Base-by-base conservation (phyloP, 2,113 vertebrate species). In the Prolemur simus region DNA sequence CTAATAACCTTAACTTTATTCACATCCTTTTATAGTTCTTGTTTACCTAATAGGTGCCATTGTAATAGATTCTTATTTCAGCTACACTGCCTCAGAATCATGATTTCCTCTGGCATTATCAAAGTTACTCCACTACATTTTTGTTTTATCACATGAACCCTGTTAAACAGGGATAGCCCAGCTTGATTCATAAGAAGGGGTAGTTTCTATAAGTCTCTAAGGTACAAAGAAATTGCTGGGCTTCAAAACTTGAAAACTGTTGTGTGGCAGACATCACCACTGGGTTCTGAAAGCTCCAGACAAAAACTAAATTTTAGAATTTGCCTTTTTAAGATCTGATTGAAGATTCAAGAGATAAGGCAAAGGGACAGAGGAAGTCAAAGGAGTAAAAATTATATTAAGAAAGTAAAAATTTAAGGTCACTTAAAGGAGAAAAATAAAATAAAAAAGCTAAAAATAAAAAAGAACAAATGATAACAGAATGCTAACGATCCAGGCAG, bases 171-270 rank as follows among this genome's bases (percentile, higher is more conserved):
- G 20, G 20, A 68, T 9, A 78, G 8, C 11, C 5, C 18, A 92
- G 4, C 29, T 80, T 94, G 29, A 89, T 52, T 91, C 64, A 4
- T 52, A 77, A 95, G 45, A 91, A 49, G 2, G 9, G 20, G 56
- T 58, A 4, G 6, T 81, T 96, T 92, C 63, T 83, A 11, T 20
- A 87, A 81, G 8, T 73, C 81, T 77, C 12, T 64, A 47, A 49
- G 90, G 8, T 77, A 0, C 47, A 77, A 83, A 80, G 7, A 86
- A 58, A 71, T n/a, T 4, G 1, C 39, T 37, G 2, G 1, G 14
- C 27, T 96, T 96, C 83, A 73, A 93, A 66, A 60, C 54, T 89
- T 54, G 25, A 84, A 89, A 87, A 64, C 11, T 3, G 39, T 68
- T 71, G 2, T 73, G 9, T 56, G 20, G n/a, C 34, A 94, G 89